Evolutionary conservation across 64 coral and sea anemone genomes (phyloP).

Genomic region (Astreopora myriophthalma): DNA sequence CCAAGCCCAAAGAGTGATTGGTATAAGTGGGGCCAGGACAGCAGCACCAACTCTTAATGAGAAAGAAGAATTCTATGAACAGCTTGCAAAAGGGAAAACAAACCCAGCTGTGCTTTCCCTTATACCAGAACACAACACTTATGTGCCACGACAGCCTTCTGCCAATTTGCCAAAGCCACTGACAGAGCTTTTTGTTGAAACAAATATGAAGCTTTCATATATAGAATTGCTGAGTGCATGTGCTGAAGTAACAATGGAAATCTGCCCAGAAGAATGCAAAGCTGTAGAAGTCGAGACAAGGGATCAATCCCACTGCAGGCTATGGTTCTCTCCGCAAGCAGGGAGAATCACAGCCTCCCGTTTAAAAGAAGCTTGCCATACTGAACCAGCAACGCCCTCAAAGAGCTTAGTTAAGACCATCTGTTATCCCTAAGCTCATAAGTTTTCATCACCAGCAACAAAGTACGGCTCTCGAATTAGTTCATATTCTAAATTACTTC

Average conservation of each 20-base stretch:
- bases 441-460: slow-evolving; percentile 65
- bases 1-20: background rate
- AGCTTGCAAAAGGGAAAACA: background rate
- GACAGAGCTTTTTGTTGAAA: background rate
- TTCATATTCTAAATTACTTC: background rate
- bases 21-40: background rate
- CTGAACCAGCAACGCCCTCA: slow-evolving; percentile 55
- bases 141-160: background rate
- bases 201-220: background rate
- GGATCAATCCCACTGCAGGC: slow-evolving; percentile 32
- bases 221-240: background rate
- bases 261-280: slow-evolving; percentile 9
- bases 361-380: slow-evolving; percentile 39
- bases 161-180: background rate
- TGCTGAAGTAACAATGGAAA: background rate
- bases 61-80: background rate
- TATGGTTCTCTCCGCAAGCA: slow-evolving; percentile 58
- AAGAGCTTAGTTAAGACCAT: slow-evolving; percentile 66
- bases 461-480: background rate
- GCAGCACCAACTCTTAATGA: background rate
- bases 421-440: slow-evolving; percentile 70
- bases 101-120: background rate
- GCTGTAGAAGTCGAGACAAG: slow-evolving; percentile 59
- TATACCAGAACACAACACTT: background rate
- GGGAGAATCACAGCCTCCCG: slow-evolving; percentile 70